These are phyloP conservation scores for Dyspetes luteomarginatus DNA, from an alignment of 2,888 invertebrate genomes.

Conservation along the genomic window DNA sequence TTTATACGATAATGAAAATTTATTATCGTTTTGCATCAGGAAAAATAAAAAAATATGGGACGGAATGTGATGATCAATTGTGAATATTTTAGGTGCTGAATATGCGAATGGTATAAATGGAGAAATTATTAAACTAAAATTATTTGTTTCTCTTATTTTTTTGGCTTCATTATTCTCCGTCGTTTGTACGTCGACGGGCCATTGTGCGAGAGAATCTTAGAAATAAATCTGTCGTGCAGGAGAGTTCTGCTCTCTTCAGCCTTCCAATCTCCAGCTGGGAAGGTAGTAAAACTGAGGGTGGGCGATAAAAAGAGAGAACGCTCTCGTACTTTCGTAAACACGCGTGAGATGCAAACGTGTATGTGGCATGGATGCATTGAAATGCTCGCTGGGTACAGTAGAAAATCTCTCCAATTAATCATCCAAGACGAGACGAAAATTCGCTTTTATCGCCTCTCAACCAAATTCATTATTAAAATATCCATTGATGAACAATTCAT, in stretches of 20 bases:
- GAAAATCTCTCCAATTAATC: not conserved
- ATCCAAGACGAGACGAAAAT: not conserved
- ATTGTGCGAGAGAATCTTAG: not conserved
- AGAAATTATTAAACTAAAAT: not conserved
- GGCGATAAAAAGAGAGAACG: constrained; percentile 18
- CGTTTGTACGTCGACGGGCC: not conserved
- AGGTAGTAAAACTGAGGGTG: constrained; percentile 33
- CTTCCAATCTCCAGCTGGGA: constrained; percentile 19
- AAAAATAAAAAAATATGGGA: no score
- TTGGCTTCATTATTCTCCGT: not conserved
- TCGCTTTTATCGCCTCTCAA: no score
- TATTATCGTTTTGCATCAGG: no score
- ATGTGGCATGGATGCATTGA: no score
- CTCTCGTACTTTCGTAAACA: constrained; percentile 6
- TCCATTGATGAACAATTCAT: no score
- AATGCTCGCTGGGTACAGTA: no score
- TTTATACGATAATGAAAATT: no score
- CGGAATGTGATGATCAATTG: not conserved
- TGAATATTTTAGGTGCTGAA: not conserved
- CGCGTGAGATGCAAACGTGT: not conserved
- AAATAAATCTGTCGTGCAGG: constrained; percentile 2
- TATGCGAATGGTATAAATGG: not conserved
- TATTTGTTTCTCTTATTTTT: not conserved
- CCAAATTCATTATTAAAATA: no score
- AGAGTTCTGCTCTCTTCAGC: not conserved